Evolutionary conservation across 2,888 invertebrate species (phyloP).

Genomic region (Helleia helle): DNA sequence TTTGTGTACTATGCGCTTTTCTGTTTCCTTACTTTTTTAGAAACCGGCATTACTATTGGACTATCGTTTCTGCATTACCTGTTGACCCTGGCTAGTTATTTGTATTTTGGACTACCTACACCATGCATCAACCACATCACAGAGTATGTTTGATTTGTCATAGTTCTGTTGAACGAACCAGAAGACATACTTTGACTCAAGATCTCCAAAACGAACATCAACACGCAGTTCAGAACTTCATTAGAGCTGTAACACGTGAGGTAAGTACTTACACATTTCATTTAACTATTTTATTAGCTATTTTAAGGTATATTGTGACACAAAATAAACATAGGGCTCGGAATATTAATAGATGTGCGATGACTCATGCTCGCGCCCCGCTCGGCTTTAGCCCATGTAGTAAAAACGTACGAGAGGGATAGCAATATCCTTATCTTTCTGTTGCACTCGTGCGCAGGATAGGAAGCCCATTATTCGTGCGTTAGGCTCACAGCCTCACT

Average conservation of each 20-base stretch:
- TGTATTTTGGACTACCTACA: no score
- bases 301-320: no score
- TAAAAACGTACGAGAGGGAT: no score
- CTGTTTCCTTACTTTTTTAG: not conserved
- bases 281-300: no score
- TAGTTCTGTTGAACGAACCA: not conserved
- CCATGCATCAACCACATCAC: not conserved
- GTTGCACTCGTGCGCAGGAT: no score
- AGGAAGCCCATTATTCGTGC: no score
- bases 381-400: no score
- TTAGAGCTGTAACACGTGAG: not conserved
- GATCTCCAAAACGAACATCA: not conserved
- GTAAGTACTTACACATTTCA: not conserved
- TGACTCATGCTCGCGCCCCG: no score
- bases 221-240: not conserved
- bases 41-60: not conserved
- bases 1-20: not conserved
- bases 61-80: not conserved
- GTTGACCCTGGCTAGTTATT: not conserved
- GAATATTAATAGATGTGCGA: no score
- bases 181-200: not conserved
- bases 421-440: no score
- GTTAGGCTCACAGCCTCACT: no score
- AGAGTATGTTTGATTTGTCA: not conserved
- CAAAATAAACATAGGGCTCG: no score